Base-by-base conservation (phyloP, 2,113 vertebrate species). In the Astur gentilis region DNA sequence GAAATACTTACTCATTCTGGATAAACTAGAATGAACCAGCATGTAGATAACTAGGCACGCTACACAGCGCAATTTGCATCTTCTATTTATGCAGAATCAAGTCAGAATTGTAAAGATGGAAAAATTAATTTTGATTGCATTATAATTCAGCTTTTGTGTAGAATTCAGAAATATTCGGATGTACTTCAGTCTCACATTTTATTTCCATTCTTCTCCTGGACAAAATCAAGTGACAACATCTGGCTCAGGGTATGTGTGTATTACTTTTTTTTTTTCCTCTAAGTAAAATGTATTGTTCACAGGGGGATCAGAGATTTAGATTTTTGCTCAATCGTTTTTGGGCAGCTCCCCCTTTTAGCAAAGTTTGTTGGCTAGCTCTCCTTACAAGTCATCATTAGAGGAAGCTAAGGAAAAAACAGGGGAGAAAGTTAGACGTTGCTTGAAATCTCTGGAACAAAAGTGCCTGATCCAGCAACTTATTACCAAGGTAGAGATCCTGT, bases 261-360 rank as follows among this genome's bases (percentile, higher is more conserved):
- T 85, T 94, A 70, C 90, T 94, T 62, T 83, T 96, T 92, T 94
- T 94, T 84, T 64, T 80, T 40, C 80, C 72, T 85, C 81, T 70
- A 72, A 96, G 64, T 90, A 95, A 95, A 95, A 95, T 80, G 55
- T 85, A 94, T 96, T 93, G 95, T 93, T 82, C 96, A 96, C 89
- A 87, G 52, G 95, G 91, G 94, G 78, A 96, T 91, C 52, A 1
- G 75, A 95, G 87, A 86, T 84, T 71, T n/a, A 87, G 70, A 65
- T 79, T 91, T 95, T 96, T 95, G 78, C 97, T 95, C 95, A 97
- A 94, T 90, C 38, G 5, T 58, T 96, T 91, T 87, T 96, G 95
- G 96, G 95, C 93, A 58, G 62, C 84, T 83, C 82, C 62, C 61
- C 86, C 31, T 95, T 95, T 79, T 49, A 89, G 83, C 62, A 47